phyloP scores from a whole-genome alignment of 2,113 vertebrate genomes.

The Oophaga pumilio region DNA sequence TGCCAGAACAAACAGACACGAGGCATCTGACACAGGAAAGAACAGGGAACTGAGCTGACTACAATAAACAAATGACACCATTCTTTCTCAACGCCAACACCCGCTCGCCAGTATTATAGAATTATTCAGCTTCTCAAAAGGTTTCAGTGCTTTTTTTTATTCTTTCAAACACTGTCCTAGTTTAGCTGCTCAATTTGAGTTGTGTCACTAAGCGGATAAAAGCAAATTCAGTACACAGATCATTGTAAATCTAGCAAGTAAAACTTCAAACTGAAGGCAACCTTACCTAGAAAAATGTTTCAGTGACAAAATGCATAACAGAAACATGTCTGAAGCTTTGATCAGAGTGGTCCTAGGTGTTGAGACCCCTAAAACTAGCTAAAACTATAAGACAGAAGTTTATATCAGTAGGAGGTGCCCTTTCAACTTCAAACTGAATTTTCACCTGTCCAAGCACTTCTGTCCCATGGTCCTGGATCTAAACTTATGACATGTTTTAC shows the following conservation, averaged over 20 bases:
- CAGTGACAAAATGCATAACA: neutral
- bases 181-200: constrained; percentile 19
- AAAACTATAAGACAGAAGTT: neutral
- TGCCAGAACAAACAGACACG: constrained; percentile 27
- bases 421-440: no score
- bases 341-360: neutral
- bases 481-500: neutral
- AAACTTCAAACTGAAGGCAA: constrained; percentile 2
- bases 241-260: neutral
- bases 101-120: neutral
- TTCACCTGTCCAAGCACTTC: no score
- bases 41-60: neutral
- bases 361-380: neutral
- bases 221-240: neutral
- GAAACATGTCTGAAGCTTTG: neutral
- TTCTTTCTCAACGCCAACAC: neutral
- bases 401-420: no score
- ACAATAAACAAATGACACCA: constrained; percentile 21
- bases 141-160: constrained; percentile 5
- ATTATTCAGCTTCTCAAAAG: neutral
- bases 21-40: constrained; percentile 10
- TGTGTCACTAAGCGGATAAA: constrained; percentile 23
- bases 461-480: no score
- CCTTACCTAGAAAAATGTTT: neutral
- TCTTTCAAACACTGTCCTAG: constrained; percentile 2